Conservation (phyloP, 2,888 invertebrate genomes). For the Heteropelma amictum region DNA sequence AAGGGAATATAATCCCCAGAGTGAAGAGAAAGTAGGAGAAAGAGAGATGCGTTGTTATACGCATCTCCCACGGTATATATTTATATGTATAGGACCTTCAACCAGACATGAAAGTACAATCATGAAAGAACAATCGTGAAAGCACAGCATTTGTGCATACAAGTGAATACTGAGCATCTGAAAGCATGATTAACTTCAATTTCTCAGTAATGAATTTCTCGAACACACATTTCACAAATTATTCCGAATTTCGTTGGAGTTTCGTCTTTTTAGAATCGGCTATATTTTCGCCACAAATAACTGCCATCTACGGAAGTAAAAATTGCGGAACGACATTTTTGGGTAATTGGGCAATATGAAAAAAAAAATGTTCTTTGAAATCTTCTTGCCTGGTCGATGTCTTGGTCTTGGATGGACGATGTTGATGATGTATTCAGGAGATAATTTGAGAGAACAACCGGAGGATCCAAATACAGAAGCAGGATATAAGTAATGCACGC, state of each 20-base stretch:
- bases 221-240: constrained; percentile 14
- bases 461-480: too few species aligned
- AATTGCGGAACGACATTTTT: too few species aligned
- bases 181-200: constrained; percentile 30
- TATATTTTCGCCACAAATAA: not conserved
- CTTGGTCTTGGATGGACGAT: too few species aligned
- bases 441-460: too few species aligned
- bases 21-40: constrained; percentile 27
- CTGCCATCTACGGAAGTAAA: too few species aligned
- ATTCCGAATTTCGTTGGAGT: not conserved
- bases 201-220: constrained; percentile 18
- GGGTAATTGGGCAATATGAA: too few species aligned
- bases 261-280: not conserved
- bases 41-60: constrained; percentile 21
- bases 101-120: constrained; percentile 23
- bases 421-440: too few species aligned
- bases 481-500: too few species aligned
- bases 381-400: too few species aligned
- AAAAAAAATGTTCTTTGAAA: too few species aligned
- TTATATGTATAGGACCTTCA: constrained; percentile 14
- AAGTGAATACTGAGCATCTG: constrained; percentile 12
- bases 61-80: not conserved
- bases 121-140: not conserved
- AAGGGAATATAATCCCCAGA: constrained; percentile 39
- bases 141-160: constrained; percentile 22